Evolutionary conservation across 2,888 invertebrate species (phyloP).

Genomic region (Lepidonotus clava): DNA sequence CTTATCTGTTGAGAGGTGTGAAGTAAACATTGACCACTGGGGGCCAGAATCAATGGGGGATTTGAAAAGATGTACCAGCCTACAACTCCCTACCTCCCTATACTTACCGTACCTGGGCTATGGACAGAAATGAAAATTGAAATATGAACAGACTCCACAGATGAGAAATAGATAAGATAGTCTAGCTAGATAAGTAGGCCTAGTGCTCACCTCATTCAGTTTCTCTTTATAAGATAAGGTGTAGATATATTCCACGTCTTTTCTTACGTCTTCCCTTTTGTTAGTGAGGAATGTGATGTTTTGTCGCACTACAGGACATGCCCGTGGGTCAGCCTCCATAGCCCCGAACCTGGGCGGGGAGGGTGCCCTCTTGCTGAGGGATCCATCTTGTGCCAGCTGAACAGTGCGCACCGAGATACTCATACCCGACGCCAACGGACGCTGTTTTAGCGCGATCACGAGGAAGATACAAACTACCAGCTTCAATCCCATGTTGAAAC

Average conservation of each 20-base stretch:
- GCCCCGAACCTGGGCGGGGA: not conserved
- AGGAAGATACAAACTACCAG: not conserved
- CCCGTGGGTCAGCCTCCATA: not conserved
- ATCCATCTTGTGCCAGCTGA: not conserved
- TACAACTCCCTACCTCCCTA: not conserved
- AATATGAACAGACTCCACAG: too few species aligned
- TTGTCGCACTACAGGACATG: not conserved
- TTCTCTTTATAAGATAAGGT: conserved; percentile 27
- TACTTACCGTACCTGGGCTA: not conserved
- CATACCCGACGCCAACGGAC: not conserved
- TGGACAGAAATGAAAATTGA: too few species aligned
- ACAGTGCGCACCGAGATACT: not conserved
- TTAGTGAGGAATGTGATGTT: not conserved
- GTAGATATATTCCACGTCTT: conserved; percentile 9
- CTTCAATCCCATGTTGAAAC: not conserved
- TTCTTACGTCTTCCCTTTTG: not conserved
- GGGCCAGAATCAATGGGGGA: not conserved
- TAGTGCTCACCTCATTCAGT: conserved; percentile 1
- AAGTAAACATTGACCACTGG: not conserved
- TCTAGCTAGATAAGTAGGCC: not conserved
- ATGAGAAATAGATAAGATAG: not conserved
- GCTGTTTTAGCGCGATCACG: not conserved
- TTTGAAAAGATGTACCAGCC: not conserved
- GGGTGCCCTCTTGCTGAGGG: not conserved
- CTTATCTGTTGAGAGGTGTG: too few species aligned